Evolutionary conservation across 2,797 vertebrate species (phyloP), one percentile per base, ranked within the genome.

Genomic region (Crotalus adamanteus): DNA sequence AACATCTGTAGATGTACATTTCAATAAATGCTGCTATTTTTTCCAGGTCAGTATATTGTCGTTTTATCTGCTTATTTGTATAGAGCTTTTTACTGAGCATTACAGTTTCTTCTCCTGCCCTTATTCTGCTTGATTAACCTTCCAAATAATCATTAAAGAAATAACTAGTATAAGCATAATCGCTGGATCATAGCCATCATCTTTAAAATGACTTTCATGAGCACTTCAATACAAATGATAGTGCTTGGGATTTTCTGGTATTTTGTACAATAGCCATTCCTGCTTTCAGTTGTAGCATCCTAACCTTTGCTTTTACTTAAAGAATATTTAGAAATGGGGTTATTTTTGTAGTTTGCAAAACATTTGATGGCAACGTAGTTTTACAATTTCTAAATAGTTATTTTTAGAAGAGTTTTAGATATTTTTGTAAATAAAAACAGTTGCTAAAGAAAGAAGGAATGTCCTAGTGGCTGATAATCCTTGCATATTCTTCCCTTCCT

Each of bases 401-500:
- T 51, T 6, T 42, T 25, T 22, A 53, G 28, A 60, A 91, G 59
- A 61, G 47, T 78, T 78, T 78, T 31, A 3, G 51, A 20, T 91
- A 47, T 20, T 47, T 78, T 59, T 91, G 11, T 13, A 86, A 25
- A 63, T n/a, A 65, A 26, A 57, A 56, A 65, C 20, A 61, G 6
- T 65, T 57, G 47, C 57, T 91, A 55, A 91, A 90, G 97, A 96
- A 96, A 96, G 93, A 95, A 96, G 94, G 95, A 94, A 90, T 94
- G 94, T 95, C 94, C 93, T 83, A 11, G 3, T 86, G 69, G 92
- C 94, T 93, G 93, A 42, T 96, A 96, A 96, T 95, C 95, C 93
- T 94, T 94, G 94, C 94, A 97, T 95, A 95, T 93, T 95, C 93
- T 94, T 94, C 91, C 95, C 94, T 95, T 94, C 93, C 95, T 94